A percentile compares a stretch with the other conserved stretches of the same genome.
These are phyloP conservation scores for Pseudococcus jackbeardsleyi DNA, from an alignment of 2,888 invertebrate species.

Conservation along the genomic window DNA sequence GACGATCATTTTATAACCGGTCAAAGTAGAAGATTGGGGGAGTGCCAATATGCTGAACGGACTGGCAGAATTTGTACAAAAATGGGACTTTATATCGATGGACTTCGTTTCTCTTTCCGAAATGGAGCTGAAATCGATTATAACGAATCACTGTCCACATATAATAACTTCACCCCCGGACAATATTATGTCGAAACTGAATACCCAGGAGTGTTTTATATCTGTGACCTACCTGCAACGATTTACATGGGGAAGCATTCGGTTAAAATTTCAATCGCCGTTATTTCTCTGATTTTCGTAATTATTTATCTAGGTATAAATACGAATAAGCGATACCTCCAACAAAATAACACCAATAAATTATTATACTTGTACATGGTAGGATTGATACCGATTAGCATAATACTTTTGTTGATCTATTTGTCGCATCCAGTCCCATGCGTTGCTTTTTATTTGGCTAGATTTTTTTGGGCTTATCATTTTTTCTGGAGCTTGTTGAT, in stretches of 20 bases:
- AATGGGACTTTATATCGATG: too few relatives aligned
- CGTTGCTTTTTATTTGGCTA: neutral
- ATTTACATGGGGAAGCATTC: neutral
- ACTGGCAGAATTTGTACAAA: too few relatives aligned
- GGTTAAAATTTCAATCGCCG: neutral
- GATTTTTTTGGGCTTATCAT: neutral
- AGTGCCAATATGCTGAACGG: too few relatives aligned
- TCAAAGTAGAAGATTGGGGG: too few relatives aligned
- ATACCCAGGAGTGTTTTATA: neutral
- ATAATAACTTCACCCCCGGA: neutral
- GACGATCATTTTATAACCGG: too few relatives aligned
- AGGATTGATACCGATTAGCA: neutral
- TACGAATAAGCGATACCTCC: neutral
- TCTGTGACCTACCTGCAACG: neutral
- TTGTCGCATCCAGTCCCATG: neutral
- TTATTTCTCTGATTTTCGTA: neutral
- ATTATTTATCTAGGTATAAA: neutral
- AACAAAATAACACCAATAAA: neutral
- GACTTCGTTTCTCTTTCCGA: too few relatives aligned
- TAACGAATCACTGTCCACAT: neutral
- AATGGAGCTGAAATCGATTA: too few relatives aligned
- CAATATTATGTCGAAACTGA: neutral
- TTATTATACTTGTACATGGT: neutral
- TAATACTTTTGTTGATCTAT: neutral
- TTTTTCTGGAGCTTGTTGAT: neutral